Evolutionary conservation across 2,113 vertebrate species (phyloP).

Genomic region (Dendropsophus ebraccatus): DNA sequence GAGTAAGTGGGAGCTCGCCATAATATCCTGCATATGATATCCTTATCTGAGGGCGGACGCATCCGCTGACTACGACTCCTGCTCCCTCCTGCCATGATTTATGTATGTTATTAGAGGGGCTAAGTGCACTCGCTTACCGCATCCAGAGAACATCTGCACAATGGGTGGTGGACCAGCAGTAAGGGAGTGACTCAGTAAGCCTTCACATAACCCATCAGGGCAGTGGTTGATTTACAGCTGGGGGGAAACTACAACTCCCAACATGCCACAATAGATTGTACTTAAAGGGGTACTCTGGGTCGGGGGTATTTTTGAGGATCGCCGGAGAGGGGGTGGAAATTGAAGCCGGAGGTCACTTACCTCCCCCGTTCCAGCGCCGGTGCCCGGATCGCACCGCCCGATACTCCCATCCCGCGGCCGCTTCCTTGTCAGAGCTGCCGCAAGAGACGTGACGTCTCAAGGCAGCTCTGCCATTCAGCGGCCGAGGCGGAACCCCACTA

Average conservation of each 20-base stretch:
- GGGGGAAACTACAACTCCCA: not conserved
- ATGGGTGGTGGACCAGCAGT: slow-evolving; percentile 18
- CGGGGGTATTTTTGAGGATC: too few relatives aligned
- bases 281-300: too few relatives aligned
- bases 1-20: slow-evolving; percentile 18
- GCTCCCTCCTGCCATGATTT: slow-evolving; percentile 14
- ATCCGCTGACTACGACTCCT: not conserved
- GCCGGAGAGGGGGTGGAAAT: too few relatives aligned
- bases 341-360: too few relatives aligned
- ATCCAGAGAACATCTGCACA: not conserved
- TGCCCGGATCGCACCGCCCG: too few relatives aligned
- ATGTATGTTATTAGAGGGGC: slow-evolving; percentile 14
- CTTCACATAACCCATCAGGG: not conserved
- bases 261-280: too few relatives aligned
- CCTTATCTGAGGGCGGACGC: not conserved
- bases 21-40: not conserved
- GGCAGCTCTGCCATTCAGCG: too few relatives aligned
- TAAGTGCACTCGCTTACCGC: not conserved
- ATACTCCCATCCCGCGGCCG: too few relatives aligned
- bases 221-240: not conserved
- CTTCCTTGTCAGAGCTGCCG: too few relatives aligned
- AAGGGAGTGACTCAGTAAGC: not conserved
- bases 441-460: too few relatives aligned
- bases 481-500: too few relatives aligned
- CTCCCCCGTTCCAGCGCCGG: too few relatives aligned